Base-by-base conservation (phyloP, 2,113 vertebrate species). In the human region DNA sequence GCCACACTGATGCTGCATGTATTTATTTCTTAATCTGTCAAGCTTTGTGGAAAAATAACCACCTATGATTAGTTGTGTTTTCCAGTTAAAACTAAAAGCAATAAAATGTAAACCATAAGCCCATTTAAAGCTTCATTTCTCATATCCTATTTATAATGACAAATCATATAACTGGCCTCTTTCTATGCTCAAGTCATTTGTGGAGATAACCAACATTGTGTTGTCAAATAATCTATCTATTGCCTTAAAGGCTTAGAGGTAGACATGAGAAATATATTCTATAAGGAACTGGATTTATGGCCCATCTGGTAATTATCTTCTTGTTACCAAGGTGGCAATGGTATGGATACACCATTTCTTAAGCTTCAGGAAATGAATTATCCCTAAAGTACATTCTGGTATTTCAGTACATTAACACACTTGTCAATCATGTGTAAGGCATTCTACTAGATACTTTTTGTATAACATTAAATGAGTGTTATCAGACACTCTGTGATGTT, bases 31-130 rank as follows among this genome's bases (percentile, higher is more conserved):
- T 78, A 97, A 89, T 90, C 52, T 95, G 90, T 9, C 13, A 84
- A 70, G 35, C 48, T 78, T 93, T 96, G 48, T 30, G n/a, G 64
- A 6, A 92, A 90, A 95, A 70, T 55, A 50, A 30, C 5, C 20
- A 61, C 45, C 32, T 57, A 76, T 75, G 59, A 88, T 95, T 55
- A 61, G 48, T 79, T 93, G 40, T 10, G 30, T 84, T 93, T 92
- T 86, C 80, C 40, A 61, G 61, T 95, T 96, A 88, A 96, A 96
- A 79, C 43, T 81, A 72, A 96, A 73, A n/a, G n/a, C 79, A 70
- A 93, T 86, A 70, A 94, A 94, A 76, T 66, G n/a, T 43, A 97
- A 94, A 72, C 12, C 9, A 30, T 40, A 92, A 90, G 27, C 40
- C 32, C 52, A 88, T 43, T 88, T 92, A 78, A 87, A 43, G 14